phyloP scores from a whole-genome alignment of 2,888 invertebrate genomes.

The Pediacus dermestoides region DNA sequence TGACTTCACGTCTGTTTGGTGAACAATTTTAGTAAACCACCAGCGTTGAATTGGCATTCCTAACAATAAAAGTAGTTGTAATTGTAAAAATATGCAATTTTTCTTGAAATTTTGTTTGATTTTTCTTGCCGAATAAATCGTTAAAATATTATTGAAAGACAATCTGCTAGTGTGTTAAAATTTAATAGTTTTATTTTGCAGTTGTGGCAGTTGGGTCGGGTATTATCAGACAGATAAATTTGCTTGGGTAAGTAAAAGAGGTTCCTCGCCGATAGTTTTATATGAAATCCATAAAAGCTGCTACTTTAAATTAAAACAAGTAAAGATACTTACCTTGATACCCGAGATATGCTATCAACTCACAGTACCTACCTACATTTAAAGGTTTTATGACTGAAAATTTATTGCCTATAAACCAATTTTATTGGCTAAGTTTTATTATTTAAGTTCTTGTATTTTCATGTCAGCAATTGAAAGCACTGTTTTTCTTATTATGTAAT shows the following conservation, averaged over 20 bases:
- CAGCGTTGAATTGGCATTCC: no score
- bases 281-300: slow-evolving; percentile 32
- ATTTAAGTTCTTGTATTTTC: slow-evolving; percentile 51
- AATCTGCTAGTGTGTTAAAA: slow-evolving; percentile 11
- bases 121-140: no score
- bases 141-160: slow-evolving; percentile 8
- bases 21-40: no score
- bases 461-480: slow-evolving; percentile 49
- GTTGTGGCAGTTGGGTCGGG: slow-evolving; percentile 13
- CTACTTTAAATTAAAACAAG: slow-evolving; percentile 37
- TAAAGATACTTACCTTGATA: slow-evolving; percentile 41
- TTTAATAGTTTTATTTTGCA: slow-evolving; percentile 16
- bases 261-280: slow-evolving; percentile 24
- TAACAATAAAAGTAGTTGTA: no score
- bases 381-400: slow-evolving; percentile 47
- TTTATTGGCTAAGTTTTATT: slow-evolving; percentile 51
- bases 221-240: slow-evolving; percentile 13
- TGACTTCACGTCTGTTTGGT: no score
- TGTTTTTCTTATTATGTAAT: slow-evolving; percentile 47
- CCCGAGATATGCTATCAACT: slow-evolving; percentile 43
- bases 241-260: slow-evolving; percentile 5
- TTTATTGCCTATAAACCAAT: slow-evolving; percentile 50
- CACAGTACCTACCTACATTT: slow-evolving; percentile 39
- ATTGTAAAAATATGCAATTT: no score
- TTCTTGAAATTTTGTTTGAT: no score